phyloP scores from a whole-genome alignment of 1,140 invertebrate species.

The Brachionus calyciflorus region DNA sequence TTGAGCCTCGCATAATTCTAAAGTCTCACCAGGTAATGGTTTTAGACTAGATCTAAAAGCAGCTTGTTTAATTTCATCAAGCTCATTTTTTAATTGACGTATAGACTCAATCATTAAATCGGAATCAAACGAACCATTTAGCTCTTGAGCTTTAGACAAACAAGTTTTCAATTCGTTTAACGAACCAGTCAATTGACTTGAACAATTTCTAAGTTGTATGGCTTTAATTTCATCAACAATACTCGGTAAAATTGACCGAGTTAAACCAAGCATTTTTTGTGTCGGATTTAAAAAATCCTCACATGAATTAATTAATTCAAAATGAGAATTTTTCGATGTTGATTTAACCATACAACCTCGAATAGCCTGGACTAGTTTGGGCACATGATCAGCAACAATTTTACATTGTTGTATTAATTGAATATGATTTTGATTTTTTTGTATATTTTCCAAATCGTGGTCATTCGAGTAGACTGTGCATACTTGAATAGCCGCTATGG shows the following conservation, averaged over 20 bases:
- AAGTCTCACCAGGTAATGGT: slow-evolving; percentile 81
- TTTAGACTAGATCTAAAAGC: slow-evolving; percentile 69
- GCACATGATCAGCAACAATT: slow-evolving; percentile 73
- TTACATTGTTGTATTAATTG: slow-evolving; percentile 74
- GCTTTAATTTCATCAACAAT: slow-evolving; percentile 75
- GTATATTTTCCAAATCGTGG: slow-evolving; percentile 64
- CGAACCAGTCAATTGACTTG: slow-evolving; percentile 72
- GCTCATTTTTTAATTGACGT: slow-evolving; percentile 73
- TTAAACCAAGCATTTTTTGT: slow-evolving; percentile 69
- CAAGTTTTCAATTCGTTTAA: slow-evolving; percentile 76
- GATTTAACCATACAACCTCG: slow-evolving; percentile 71
- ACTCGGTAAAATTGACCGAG: slow-evolving; percentile 78
- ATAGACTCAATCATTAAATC: slow-evolving; percentile 75
- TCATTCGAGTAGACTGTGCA: slow-evolving; percentile 68
- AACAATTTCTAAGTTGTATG: slow-evolving; percentile 69
- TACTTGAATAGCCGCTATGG: slow-evolving; percentile 66
- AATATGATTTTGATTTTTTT: slow-evolving; percentile 72
- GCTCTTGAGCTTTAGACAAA: slow-evolving; percentile 77
- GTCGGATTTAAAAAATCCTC: slow-evolving; percentile 73
- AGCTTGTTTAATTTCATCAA: slow-evolving; percentile 75
- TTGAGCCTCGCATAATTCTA: slow-evolving; percentile 72
- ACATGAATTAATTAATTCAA: slow-evolving; percentile 78
- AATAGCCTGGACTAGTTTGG: slow-evolving; percentile 75
- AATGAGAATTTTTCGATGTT: slow-evolving; percentile 72
- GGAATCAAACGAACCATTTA: slow-evolving; percentile 77